Conservation (phyloP, 2,888 invertebrate genomes). For the Phaedon cochleariae region DNA sequence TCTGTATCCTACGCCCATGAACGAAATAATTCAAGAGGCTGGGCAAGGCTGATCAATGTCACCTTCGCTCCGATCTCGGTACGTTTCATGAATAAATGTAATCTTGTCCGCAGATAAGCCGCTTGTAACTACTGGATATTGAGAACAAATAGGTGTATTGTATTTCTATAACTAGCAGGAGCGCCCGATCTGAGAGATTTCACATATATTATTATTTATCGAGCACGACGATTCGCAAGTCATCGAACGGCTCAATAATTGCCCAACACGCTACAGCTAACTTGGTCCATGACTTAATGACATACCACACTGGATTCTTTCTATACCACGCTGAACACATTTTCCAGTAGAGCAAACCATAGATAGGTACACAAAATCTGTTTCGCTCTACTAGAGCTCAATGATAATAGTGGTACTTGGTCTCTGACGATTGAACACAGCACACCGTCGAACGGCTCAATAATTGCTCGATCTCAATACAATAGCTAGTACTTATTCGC, state of each 20-base stretch:
- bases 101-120: conserved; percentile 11
- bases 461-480: too few relatives aligned
- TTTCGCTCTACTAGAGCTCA: too few relatives aligned
- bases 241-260: background rate
- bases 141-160: conserved; percentile 4
- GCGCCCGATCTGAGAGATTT: background rate
- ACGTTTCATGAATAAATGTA: conserved; percentile 29
- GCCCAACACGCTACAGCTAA: background rate
- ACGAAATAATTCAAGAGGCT: conserved; percentile 31
- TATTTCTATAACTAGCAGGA: background rate
- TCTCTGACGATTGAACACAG: too few relatives aligned
- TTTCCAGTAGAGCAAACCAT: too few relatives aligned
- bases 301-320: too few relatives aligned
- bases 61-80: conserved; percentile 23
- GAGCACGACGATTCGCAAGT: background rate
- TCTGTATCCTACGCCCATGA: conserved; percentile 2
- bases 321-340: too few relatives aligned
- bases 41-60: conserved; percentile 35
- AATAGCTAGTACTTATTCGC: too few relatives aligned
- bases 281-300: too few relatives aligned
- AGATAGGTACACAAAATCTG: too few relatives aligned
- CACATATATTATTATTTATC: background rate
- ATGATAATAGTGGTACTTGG: too few relatives aligned
- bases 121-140: conserved; percentile 18
- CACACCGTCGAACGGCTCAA: too few relatives aligned